Evolutionary conservation across 2,888 invertebrate species (phyloP).

Genomic region (Tryphoninae sp.): DNA sequence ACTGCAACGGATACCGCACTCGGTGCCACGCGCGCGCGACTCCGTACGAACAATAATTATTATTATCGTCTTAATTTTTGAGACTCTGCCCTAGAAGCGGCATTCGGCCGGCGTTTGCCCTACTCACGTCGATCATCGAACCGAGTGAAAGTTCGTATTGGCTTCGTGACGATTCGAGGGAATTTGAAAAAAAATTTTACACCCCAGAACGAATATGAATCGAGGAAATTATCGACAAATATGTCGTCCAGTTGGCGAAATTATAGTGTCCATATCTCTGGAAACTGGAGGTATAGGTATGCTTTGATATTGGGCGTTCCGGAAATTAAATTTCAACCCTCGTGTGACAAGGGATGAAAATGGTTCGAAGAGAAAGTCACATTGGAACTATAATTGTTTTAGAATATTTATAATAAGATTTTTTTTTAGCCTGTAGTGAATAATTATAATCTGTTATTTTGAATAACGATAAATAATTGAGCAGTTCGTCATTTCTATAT

Average conservation of each 20-base stretch:
- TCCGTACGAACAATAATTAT: slow-evolving; percentile 57
- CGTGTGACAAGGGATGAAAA: not conserved
- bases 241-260: not conserved
- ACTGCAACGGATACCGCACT: slow-evolving; percentile 47
- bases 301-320: not conserved
- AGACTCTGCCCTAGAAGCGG: slow-evolving; percentile 42
- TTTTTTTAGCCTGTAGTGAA: too few relatives aligned
- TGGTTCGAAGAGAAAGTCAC: too few relatives aligned
- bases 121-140: slow-evolving; percentile 55
- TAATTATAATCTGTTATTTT: too few relatives aligned
- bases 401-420: too few relatives aligned
- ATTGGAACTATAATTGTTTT: too few relatives aligned
- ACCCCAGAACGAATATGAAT: slow-evolving; percentile 33
- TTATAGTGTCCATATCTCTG: not conserved
- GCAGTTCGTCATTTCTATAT: too few relatives aligned
- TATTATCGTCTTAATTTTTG: slow-evolving; percentile 53
- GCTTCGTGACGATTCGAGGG: not conserved
- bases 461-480: too few relatives aligned
- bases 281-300: not conserved
- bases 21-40: not conserved
- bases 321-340: not conserved
- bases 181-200: slow-evolving; percentile 29
- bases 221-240: slow-evolving; percentile 16
- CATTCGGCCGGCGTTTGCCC: slow-evolving; percentile 25
- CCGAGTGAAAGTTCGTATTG: slow-evolving; percentile 52